Percentiles rank a stretch among this genome's conserved stretches.
These are phyloP conservation scores for Micromys minutus DNA, from an alignment of 2,113 vertebrate genomes.

Conservation along the genomic window DNA sequence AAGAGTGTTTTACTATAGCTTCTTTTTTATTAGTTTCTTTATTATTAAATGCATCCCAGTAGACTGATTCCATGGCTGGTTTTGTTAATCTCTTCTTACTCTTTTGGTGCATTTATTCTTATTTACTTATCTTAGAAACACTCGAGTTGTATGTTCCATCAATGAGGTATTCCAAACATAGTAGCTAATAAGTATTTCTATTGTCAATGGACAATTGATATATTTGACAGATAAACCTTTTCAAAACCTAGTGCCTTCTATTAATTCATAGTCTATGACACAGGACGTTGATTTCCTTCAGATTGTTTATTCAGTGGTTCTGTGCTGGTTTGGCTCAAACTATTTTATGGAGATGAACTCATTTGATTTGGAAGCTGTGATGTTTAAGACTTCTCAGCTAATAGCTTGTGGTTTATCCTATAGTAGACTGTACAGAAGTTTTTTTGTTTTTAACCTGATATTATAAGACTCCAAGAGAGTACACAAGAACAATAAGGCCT, in stretches of 20 bases:
- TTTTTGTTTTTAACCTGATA: background rate
- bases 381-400: background rate
- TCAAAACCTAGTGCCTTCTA: background rate
- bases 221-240: background rate
- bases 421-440: background rate
- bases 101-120: background rate
- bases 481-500: background rate
- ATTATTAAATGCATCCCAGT: background rate
- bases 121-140: background rate
- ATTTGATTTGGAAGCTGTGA: background rate
- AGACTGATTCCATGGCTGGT: background rate
- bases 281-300: background rate
- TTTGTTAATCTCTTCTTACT: background rate
- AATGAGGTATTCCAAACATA: background rate
- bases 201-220: background rate
- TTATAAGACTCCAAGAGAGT: background rate
- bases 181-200: background rate
- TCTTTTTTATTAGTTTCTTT: background rate
- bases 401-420: accelerated
- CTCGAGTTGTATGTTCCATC: background rate
- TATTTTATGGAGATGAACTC: background rate
- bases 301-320: background rate
- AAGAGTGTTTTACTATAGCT: background rate
- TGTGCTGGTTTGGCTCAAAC: background rate
- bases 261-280: background rate